These are phyloP conservation scores for Sebastes variabilis DNA, from an alignment of 2,797 vertebrate genomes.

Conservation along the genomic window DNA sequence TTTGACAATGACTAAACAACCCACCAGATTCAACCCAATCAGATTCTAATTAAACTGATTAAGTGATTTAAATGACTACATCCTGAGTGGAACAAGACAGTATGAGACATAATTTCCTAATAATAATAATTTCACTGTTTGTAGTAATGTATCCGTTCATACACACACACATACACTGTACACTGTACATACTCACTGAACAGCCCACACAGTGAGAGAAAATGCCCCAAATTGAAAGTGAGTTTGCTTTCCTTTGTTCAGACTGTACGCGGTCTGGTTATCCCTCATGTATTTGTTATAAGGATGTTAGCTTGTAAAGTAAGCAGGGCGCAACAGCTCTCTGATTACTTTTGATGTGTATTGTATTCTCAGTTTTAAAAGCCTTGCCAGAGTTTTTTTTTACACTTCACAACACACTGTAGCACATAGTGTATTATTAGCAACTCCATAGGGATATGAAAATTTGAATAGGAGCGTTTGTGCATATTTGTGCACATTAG, in stretches of 20 bases:
- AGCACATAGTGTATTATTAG: conserved; percentile 4
- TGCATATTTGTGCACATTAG: neutral
- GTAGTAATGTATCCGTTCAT: neutral
- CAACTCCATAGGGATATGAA: neutral
- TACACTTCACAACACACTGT: neutral
- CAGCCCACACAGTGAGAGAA: rapidly evolving
- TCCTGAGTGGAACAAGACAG: neutral
- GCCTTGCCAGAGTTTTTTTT: neutral
- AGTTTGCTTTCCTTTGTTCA: neutral
- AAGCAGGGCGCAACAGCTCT: neutral
- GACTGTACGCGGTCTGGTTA: neutral
- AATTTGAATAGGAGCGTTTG: neutral
- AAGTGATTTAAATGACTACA: neutral
- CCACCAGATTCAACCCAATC: neutral
- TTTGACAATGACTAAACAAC: neutral
- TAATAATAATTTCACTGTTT: neutral
- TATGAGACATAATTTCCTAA: neutral
- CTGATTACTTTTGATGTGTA: neutral
- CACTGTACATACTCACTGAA: neutral
- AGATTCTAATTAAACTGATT: neutral
- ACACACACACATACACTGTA: neutral
- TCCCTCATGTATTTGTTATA: conserved; percentile 1
- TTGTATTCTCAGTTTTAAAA: neutral
- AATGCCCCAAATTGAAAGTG: neutral
- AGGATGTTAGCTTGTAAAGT: neutral